These are phyloP conservation scores for Prolemur simus DNA, from an alignment of 2,113 vertebrate genomes.

Conservation along the genomic window DNA sequence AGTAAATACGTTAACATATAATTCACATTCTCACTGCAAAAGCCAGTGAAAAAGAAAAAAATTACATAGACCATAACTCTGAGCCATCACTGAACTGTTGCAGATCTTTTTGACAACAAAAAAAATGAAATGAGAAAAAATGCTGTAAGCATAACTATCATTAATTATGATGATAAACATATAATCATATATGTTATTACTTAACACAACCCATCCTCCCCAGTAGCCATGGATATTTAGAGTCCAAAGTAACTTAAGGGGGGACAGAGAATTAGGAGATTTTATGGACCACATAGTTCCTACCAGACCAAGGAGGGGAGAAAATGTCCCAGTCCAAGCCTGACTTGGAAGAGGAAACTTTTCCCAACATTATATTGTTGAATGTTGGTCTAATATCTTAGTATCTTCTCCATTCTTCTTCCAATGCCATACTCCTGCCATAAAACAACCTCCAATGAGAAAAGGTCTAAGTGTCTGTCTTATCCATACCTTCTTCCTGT, in stretches of 20 bases:
- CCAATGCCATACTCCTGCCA: not conserved
- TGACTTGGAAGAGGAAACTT: constrained; percentile 1
- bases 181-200: not conserved
- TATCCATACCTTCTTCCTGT: not conserved
- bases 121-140: not conserved
- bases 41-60: not conserved
- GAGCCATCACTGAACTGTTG: not conserved
- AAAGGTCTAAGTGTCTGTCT: not conserved
- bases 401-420: not conserved
- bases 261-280: not conserved
- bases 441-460: not conserved
- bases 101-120: not conserved
- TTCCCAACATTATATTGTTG: not conserved
- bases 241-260: not conserved
- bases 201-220: not conserved
- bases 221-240: not conserved
- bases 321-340: not conserved
- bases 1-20: not conserved
- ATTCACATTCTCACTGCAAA: not conserved
- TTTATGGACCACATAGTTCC: not conserved
- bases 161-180: not conserved
- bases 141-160: not conserved
- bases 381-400: not conserved
- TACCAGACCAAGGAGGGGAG: not conserved
- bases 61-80: not conserved